These are phyloP conservation scores for Engraulis encrasicolus DNA, from an alignment of 2,113 vertebrate genomes.

Conservation along the genomic window DNA sequence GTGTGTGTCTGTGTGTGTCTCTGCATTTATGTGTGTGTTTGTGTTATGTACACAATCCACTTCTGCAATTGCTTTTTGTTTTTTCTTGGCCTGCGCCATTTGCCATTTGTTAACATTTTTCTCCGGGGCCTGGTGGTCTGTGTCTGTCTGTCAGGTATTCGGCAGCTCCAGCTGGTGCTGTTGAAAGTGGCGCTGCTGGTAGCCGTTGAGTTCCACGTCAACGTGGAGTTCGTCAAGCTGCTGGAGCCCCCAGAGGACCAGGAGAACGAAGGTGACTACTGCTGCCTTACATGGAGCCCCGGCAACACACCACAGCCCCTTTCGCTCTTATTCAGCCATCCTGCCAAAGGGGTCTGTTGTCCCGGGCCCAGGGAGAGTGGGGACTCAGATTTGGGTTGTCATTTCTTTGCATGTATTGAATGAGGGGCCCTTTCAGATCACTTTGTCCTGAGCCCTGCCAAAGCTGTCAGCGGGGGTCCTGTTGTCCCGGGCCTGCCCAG, in stretches of 20 bases:
- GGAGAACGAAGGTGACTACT: constrained; percentile 90
- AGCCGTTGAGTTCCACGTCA: constrained; percentile 95
- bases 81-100: background rate
- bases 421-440: too few species aligned
- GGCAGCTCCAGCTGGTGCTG: constrained; percentile 93
- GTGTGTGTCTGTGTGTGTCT: background rate
- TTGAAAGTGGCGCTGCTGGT: constrained; percentile 92
- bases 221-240: constrained; percentile 91
- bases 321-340: too few species aligned
- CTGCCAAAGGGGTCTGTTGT: too few species aligned
- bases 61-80: background rate
- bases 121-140: constrained; percentile 25
- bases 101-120: constrained; percentile 24
- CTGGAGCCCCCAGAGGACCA: constrained; percentile 93
- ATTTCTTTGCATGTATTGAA: too few species aligned
- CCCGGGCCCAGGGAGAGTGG: too few species aligned
- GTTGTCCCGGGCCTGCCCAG: too few species aligned
- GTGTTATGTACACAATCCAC: background rate
- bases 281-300: background rate
- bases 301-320: background rate
- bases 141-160: constrained; percentile 83
- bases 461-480: too few species aligned
- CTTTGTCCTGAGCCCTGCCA: too few species aligned
- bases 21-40: background rate
- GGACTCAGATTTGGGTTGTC: too few species aligned